Conservation (phyloP, 2,797 vertebrate species). For the Chelon auratus region DNA sequence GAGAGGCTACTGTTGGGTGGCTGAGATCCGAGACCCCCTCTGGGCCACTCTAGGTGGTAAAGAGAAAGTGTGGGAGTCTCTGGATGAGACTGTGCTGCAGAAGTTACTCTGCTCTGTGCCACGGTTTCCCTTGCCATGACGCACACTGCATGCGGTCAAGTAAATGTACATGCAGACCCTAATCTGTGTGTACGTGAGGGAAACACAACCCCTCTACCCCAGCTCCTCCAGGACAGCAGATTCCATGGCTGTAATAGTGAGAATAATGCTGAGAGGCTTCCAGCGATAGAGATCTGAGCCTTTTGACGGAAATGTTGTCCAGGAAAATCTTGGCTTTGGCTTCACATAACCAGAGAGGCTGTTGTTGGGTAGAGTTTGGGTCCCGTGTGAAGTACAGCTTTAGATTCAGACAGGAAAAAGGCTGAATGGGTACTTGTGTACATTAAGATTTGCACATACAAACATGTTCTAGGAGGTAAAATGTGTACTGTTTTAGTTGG, state of each 20-base stretch:
- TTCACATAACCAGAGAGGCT: constrained; percentile 2
- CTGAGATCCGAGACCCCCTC: constrained; percentile 60
- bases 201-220: constrained; percentile 27
- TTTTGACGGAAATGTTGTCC: constrained; percentile 39
- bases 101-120: background rate
- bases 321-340: constrained; percentile 6
- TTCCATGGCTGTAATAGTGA: constrained; percentile 48
- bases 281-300: constrained; percentile 41
- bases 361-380: constrained; percentile 23
- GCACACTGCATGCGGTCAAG: background rate
- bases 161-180: background rate
- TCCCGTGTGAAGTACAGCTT: background rate
- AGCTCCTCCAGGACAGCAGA: constrained; percentile 19
- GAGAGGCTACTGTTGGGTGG: constrained; percentile 57
- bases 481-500: too few relatives aligned
- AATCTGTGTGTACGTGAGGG: constrained; percentile 10
- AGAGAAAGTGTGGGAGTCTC: constrained; percentile 36
- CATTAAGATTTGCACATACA: too few relatives aligned
- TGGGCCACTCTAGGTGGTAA: constrained; percentile 54
- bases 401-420: background rate
- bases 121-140: constrained; percentile 20
- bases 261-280: constrained; percentile 44
- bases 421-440: too few relatives aligned
- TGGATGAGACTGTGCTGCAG: background rate
- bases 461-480: too few relatives aligned